Evolutionary conservation across 2,113 vertebrate genomes (phyloP).

Genomic region (Daphoenositta chrysoptera): DNA sequence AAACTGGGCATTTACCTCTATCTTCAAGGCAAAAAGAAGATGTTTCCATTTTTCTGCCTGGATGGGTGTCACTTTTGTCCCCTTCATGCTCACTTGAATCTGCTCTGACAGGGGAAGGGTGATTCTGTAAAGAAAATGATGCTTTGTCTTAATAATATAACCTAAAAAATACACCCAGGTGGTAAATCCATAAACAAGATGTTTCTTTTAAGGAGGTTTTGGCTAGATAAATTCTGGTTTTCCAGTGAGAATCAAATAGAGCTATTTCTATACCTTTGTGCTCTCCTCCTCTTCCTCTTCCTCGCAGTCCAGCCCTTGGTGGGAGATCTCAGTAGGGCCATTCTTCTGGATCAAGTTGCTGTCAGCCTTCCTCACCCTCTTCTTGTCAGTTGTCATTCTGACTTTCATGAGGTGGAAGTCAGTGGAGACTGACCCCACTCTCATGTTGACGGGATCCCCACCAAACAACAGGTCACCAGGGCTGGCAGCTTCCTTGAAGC

Average conservation of each 20-base stretch:
- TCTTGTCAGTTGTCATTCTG: slow-evolving; percentile 67
- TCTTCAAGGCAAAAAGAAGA: not conserved
- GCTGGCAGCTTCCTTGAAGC: slow-evolving; percentile 69
- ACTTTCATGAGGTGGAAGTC: slow-evolving; percentile 73
- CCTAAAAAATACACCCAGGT: not conserved
- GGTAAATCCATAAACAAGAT: not conserved
- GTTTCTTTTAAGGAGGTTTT: not conserved
- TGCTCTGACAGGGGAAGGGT: not conserved
- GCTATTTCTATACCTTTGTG: slow-evolving; percentile 42
- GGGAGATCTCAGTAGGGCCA: slow-evolving; percentile 46
- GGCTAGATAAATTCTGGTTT: not conserved
- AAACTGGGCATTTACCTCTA: not conserved
- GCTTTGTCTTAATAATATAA: not conserved
- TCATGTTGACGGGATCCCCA: slow-evolving; percentile 67
- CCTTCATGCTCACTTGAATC: not conserved
- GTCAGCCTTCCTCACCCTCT: slow-evolving; percentile 33
- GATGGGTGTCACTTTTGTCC: not conserved
- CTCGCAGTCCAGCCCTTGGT: slow-evolving; percentile 71
- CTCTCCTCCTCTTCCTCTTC: slow-evolving; percentile 68
- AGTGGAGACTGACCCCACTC: slow-evolving; percentile 69
- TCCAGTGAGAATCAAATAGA: not conserved
- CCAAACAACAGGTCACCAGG: slow-evolving; percentile 60
- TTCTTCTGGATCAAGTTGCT: slow-evolving; percentile 11
- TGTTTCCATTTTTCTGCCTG: not conserved
- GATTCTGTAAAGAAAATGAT: slow-evolving; percentile 29